Conservation (phyloP, 2,888 invertebrate species). For the Ochropleura plecta region DNA sequence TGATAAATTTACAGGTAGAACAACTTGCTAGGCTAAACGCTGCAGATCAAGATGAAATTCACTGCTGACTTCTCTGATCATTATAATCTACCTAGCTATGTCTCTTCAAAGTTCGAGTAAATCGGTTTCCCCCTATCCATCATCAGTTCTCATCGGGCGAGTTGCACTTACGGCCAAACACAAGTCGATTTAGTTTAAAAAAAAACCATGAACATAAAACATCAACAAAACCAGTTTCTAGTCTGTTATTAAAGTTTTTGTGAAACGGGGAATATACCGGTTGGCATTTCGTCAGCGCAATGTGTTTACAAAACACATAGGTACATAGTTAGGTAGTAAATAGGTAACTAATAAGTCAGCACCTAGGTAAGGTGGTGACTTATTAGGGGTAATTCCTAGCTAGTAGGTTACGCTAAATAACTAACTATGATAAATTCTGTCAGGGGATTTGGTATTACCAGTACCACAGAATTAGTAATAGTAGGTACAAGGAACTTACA, state of each 20-base stretch:
- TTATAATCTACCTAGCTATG: too few species aligned
- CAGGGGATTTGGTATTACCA: too few species aligned
- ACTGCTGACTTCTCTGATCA: too few species aligned
- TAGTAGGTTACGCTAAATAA: not conserved
- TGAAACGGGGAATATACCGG: not conserved
- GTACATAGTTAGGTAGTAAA: not conserved
- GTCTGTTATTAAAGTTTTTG: not conserved
- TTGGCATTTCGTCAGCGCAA: not conserved
- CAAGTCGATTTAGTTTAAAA: too few species aligned
- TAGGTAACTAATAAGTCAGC: not conserved
- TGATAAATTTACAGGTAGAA: not conserved
- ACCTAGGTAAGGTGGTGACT: not conserved
- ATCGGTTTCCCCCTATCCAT: too few species aligned
- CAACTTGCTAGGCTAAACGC: not conserved
- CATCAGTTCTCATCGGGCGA: too few species aligned
- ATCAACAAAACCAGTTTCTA: slow-evolving; percentile 4
- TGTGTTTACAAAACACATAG: slow-evolving; percentile 7
- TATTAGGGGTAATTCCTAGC: not conserved
- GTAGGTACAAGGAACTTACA: too few species aligned
- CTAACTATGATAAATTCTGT: not conserved
- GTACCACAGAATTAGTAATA: too few species aligned
- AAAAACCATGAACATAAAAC: not conserved
- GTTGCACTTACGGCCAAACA: too few species aligned
- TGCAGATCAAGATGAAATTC: not conserved
- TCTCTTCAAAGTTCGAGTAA: too few species aligned